phyloP scores from a whole-genome alignment of 1,140 invertebrate genomes.

The Anthonomus grandis region DNA sequence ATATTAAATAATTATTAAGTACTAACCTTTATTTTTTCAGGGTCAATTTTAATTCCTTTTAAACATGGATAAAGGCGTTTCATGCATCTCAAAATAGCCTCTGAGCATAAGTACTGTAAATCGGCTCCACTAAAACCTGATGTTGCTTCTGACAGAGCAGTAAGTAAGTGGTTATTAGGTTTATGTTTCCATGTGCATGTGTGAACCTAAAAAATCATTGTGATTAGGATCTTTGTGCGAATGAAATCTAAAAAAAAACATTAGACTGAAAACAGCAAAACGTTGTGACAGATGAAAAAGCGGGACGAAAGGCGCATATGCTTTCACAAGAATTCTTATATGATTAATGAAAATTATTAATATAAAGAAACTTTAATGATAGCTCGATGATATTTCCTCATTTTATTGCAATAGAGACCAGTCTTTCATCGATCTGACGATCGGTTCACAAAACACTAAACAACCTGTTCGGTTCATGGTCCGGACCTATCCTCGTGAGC shows the following conservation, averaged over 20 bases:
- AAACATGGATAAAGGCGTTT: conserved; percentile 81
- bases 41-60: conserved; percentile 74
- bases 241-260: background rate
- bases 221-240: background rate
- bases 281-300: too few species aligned
- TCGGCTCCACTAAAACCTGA: conserved; percentile 90
- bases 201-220: conserved; percentile 39
- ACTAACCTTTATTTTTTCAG: conserved; percentile 65
- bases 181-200: conserved; percentile 39
- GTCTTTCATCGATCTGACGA: too few species aligned
- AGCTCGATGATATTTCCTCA: too few species aligned
- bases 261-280: too few species aligned
- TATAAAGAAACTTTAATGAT: too few species aligned
- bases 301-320: too few species aligned
- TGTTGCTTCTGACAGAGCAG: conserved; percentile 68
- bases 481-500: too few species aligned
- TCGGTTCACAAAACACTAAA: too few species aligned
- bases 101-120: conserved; percentile 78
- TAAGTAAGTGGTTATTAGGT: conserved; percentile 55
- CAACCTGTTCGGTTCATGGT: too few species aligned
- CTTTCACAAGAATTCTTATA: too few species aligned
- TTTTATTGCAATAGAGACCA: too few species aligned
- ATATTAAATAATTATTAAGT: background rate
- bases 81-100: conserved; percentile 79
- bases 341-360: too few species aligned